Percentiles rank a stretch among this genome's conserved stretches.
Conservation (phyloP, 2,888 invertebrate genomes). For the Crioceris asparagi region DNA sequence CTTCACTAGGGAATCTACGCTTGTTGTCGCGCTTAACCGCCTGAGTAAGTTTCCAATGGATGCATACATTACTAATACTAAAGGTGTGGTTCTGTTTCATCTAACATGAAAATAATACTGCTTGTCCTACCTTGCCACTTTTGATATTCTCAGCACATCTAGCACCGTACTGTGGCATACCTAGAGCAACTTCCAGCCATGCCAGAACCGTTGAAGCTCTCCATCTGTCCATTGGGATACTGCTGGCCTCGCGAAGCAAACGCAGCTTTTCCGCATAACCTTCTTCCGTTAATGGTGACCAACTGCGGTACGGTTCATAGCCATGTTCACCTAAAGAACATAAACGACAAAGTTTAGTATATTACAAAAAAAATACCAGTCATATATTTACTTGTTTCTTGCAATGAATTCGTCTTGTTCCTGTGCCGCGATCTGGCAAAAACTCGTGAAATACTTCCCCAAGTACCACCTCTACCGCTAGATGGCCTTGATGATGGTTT, state of each 20-base stretch:
- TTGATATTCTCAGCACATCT: conserved; percentile 89
- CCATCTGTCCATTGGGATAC: conserved; percentile 82
- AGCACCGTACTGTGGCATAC: conserved; percentile 88
- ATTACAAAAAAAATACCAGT: conserved; percentile 8
- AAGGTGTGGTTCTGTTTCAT: no score
- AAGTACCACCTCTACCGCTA: conserved; percentile 64
- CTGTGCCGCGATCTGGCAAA: conserved; percentile 79
- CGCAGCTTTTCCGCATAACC: conserved; percentile 68
- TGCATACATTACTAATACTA: no score
- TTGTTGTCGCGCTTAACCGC: no score
- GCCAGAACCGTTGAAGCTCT: conserved; percentile 86
- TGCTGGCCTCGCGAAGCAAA: conserved; percentile 69
- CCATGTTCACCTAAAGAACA: conserved; percentile 29
- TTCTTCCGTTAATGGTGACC: conserved; percentile 58
- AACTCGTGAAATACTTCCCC: conserved; percentile 86
- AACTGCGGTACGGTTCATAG: conserved; percentile 46
- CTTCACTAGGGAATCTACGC: no score
- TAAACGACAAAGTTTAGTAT: conserved; percentile 2
- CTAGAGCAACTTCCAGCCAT: conserved; percentile 87
- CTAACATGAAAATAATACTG: no score
- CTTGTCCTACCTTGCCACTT: conserved; percentile 80
- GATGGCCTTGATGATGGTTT: conserved; percentile 35
- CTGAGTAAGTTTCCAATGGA: no score
- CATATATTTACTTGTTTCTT: conserved; percentile 47
- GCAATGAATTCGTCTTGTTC: conserved; percentile 58